A percentile compares a stretch with the other conserved stretches of the same genome.
Evolutionary conservation across 2,113 vertebrate genomes (phyloP).

Genomic region (Eonycteris spelaea): DNA sequence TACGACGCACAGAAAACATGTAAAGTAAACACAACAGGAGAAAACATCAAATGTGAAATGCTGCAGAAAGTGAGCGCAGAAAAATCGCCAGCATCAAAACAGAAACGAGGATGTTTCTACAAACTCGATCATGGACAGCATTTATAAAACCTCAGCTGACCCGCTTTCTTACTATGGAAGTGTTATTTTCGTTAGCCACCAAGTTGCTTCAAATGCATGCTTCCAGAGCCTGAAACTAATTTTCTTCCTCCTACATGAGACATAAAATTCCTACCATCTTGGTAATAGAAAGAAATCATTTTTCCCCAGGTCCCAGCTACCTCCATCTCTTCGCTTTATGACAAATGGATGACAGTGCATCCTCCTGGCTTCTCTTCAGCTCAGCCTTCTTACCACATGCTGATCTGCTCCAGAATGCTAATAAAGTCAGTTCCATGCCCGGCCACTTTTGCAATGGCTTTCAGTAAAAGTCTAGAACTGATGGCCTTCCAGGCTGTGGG

Average conservation of each 20-base stretch:
- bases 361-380: neutral
- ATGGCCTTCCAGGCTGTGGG: neutral
- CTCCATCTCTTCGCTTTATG: neutral
- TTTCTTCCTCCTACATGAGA: slow-evolving; percentile 52
- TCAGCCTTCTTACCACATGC: neutral
- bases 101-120: neutral
- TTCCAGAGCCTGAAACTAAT: slow-evolving; percentile 59
- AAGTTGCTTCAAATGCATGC: slow-evolving; percentile 25
- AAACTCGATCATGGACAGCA: neutral
- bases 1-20: neutral
- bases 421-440: neutral
- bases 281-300: slow-evolving; percentile 55
- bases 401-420: neutral
- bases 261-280: slow-evolving; percentile 52
- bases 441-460: neutral
- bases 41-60: slow-evolving; percentile 25
- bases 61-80: neutral
- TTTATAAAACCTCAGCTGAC: slow-evolving; percentile 25
- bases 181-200: slow-evolving; percentile 49
- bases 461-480: neutral
- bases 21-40: neutral
- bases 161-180: neutral
- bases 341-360: neutral
- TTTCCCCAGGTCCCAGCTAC: neutral
- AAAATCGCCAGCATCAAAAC: neutral